Evolutionary conservation across 2,888 invertebrate genomes (phyloP).

Genomic region (Nephrotoma flavescens): DNA sequence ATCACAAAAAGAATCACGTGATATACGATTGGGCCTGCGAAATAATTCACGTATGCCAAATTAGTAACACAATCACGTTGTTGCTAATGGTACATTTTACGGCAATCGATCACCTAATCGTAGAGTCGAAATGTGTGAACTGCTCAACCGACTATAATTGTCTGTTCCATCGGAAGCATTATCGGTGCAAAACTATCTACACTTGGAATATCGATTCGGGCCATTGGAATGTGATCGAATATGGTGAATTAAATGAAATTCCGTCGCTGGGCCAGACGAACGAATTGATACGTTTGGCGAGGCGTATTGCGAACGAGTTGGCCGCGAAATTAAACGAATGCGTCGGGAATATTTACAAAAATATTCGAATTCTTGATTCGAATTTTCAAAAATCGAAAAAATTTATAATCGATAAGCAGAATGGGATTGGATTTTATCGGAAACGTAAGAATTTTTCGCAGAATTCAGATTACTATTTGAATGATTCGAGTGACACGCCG

Average conservation of each 20-base stretch:
- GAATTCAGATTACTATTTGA: neutral
- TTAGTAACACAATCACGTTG: slow-evolving; percentile 26
- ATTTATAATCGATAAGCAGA: slow-evolving; percentile 25
- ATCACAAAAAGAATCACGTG: slow-evolving; percentile 31
- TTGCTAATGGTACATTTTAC: slow-evolving; percentile 30
- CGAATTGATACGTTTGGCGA: slow-evolving; percentile 23
- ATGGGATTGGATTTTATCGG: slow-evolving; percentile 29
- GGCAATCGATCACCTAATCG: slow-evolving; percentile 24
- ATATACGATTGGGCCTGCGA: slow-evolving; percentile 33
- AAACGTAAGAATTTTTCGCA: slow-evolving; percentile 16
- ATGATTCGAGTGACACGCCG: neutral
- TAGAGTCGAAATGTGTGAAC: slow-evolving; percentile 21
- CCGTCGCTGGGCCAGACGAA: slow-evolving; percentile 14
- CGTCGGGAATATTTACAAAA: slow-evolving; percentile 22
- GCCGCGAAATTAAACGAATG: slow-evolving; percentile 19
- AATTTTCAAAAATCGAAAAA: slow-evolving; percentile 29
- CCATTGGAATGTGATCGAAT: slow-evolving; percentile 30
- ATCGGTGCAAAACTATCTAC: slow-evolving; percentile 30
- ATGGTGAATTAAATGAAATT: slow-evolving; percentile 27
- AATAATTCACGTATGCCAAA: slow-evolving; percentile 28
- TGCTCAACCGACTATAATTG: slow-evolving; percentile 26
- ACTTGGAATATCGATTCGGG: slow-evolving; percentile 31
- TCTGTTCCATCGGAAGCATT: slow-evolving; percentile 27
- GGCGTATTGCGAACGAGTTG: slow-evolving; percentile 25
- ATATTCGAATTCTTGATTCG: slow-evolving; percentile 27